Evolutionary conservation across 1,140 invertebrate species (phyloP).

Genomic region (Pygmarrhopalites habei): DNA sequence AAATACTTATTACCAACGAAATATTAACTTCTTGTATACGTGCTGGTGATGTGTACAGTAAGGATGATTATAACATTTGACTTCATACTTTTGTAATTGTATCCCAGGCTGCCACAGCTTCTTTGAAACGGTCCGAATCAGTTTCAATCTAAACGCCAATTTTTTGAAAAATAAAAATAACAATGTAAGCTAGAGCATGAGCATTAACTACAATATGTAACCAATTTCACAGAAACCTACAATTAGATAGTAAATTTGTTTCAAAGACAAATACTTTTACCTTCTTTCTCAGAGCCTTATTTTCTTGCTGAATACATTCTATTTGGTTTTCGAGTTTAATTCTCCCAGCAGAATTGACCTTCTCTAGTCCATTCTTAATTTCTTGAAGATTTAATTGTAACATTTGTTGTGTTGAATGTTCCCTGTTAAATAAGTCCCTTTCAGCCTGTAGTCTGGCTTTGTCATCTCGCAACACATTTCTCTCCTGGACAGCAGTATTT

Average conservation of each 20-base stretch:
- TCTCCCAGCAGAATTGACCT: constrained; percentile 70
- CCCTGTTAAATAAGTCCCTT: constrained; percentile 63
- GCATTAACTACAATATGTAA: too few relatives aligned
- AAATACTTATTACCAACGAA: too few relatives aligned
- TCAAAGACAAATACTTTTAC: too few relatives aligned
- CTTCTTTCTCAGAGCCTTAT: constrained; percentile 58
- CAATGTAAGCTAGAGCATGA: too few relatives aligned
- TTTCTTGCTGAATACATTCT: constrained; percentile 72
- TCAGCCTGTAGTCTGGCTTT: constrained; percentile 68
- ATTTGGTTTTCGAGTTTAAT: constrained; percentile 65
- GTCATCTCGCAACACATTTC: constrained; percentile 63
- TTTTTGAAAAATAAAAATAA: too few relatives aligned
- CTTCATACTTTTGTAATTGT: constrained; percentile 29
- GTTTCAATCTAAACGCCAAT: constrained; percentile 42
- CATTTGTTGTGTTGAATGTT: constrained; percentile 65
- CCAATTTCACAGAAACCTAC: too few relatives aligned
- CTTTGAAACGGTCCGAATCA: constrained; percentile 43
- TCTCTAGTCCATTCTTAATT: constrained; percentile 73
- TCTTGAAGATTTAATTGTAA: constrained; percentile 70
- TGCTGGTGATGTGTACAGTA: too few relatives aligned
- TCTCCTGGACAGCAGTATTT: constrained; percentile 66
- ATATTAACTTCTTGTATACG: too few relatives aligned
- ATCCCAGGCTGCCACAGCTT: constrained; percentile 44
- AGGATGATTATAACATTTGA: too few relatives aligned
- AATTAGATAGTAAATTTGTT: too few relatives aligned